A percentile compares a stretch with the other conserved stretches of the same genome.
phyloP scores from a whole-genome alignment of 2,888 invertebrate species.

The Drosophila anceps region DNA sequence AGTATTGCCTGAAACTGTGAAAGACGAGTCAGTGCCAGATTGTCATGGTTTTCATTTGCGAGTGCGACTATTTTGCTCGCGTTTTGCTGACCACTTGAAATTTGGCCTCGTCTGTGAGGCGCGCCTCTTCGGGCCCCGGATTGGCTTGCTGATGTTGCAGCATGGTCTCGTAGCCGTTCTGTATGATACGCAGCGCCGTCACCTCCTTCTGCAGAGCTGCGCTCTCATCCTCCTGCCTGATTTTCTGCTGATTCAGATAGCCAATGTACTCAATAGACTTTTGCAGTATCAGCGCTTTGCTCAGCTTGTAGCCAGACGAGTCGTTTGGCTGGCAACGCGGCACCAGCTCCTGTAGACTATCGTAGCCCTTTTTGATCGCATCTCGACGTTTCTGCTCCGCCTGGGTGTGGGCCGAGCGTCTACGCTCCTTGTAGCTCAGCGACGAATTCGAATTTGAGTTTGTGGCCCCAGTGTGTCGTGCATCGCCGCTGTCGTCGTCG shows the following conservation, averaged over 20 bases:
- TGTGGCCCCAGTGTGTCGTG: conserved; percentile 71
- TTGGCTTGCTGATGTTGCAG: conserved; percentile 97
- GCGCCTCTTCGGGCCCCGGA: conserved; percentile 93
- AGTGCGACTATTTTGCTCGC: not conserved
- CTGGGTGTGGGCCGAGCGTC: conserved; percentile 97
- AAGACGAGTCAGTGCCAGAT: not conserved
- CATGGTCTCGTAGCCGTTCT: conserved; percentile 98
- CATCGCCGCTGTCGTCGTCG: conserved; percentile 88
- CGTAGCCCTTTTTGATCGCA: conserved; percentile 98
- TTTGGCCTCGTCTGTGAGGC: conserved; percentile 97
- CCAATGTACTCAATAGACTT: conserved; percentile 97
- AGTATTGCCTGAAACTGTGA: conserved; percentile 96
- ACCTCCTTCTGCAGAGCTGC: conserved; percentile 96
- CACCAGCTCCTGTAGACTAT: conserved; percentile 95
- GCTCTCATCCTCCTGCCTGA: conserved; percentile 97
- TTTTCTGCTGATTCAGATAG: conserved; percentile 95
- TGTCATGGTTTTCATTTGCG: not conserved
- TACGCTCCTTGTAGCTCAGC: conserved; percentile 95
- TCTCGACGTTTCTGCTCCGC: conserved; percentile 98
- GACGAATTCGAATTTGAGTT: conserved; percentile 85
- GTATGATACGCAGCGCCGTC: conserved; percentile 96
- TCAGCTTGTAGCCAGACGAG: conserved; percentile 96
- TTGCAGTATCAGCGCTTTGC: conserved; percentile 97
- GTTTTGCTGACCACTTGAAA: conserved; percentile 94
- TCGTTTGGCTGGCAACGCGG: conserved; percentile 97